Conservation (phyloP, 2,113 vertebrate genomes). For the Ceyx cyanopectus region DNA sequence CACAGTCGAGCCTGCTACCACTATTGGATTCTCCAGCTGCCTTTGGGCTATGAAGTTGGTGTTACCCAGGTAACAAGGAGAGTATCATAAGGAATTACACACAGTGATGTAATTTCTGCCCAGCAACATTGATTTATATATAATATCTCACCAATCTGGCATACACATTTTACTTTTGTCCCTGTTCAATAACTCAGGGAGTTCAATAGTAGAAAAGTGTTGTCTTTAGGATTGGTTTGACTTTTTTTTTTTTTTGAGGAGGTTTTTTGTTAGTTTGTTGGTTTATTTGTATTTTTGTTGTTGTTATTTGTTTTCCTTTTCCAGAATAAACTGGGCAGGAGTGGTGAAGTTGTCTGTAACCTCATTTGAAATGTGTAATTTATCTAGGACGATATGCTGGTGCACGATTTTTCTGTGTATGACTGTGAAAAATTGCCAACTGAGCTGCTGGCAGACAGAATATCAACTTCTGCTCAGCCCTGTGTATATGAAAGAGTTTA, state of each 20-base stretch:
- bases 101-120: not conserved
- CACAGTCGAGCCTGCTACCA: not conserved
- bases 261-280: not conserved
- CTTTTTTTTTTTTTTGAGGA: not conserved
- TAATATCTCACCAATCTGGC: not conserved
- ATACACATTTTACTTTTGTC: not conserved
- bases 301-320: not conserved
- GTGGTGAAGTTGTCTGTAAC: conserved; percentile 9
- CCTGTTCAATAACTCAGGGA: not conserved
- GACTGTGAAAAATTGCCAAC: conserved; percentile 58
- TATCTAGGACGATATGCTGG: conserved; percentile 32
- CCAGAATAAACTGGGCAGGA: not conserved
- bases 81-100: not conserved
- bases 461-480: conserved; percentile 55
- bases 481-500: conserved; percentile 52
- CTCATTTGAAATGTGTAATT: conserved; percentile 58
- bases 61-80: not conserved
- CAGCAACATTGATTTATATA: not conserved
- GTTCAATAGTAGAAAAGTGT: not conserved
- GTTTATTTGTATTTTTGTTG: not conserved
- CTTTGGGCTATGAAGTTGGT: not conserved
- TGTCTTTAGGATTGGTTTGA: not conserved
- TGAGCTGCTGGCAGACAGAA: conserved; percentile 46
- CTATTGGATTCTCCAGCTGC: not conserved
- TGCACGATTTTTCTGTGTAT: conserved; percentile 53